A percentile compares a stretch with the other conserved stretches of the same genome.
phyloP scores from a whole-genome alignment of 1,140 invertebrate species.

The Hetaerina americana region DNA sequence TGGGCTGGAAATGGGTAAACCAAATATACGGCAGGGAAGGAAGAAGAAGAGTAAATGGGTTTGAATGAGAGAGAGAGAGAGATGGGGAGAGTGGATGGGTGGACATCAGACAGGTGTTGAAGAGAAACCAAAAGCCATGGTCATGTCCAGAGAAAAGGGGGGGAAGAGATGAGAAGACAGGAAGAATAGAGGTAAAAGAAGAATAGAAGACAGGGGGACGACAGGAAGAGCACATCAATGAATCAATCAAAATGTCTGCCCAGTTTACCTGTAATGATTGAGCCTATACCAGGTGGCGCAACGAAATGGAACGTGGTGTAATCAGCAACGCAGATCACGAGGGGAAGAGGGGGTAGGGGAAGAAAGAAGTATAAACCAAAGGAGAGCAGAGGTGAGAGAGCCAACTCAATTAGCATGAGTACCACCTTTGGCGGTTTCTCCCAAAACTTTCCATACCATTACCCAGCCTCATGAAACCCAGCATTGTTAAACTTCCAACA shows the following conservation, averaged over 20 bases:
- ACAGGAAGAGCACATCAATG: not conserved
- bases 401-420: not conserved
- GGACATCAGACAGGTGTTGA: not conserved
- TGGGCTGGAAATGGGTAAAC: not conserved
- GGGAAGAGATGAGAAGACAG: conserved; percentile 16
- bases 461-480: not conserved
- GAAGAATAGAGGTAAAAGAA: conserved; percentile 23
- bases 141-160: not conserved
- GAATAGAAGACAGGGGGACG: not conserved
- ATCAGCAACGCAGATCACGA: conserved; percentile 4
- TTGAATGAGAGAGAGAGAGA: not conserved
- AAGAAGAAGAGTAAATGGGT: not conserved
- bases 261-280: conserved; percentile 56
- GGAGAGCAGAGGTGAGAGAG: not conserved
- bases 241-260: conserved; percentile 10
- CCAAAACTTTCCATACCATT: not conserved
- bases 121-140: not conserved
- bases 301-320: conserved; percentile 16
- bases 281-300: conserved; percentile 36
- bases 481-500: no score
- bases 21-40: not conserved
- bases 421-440: not conserved
- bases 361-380: conserved; percentile 3
- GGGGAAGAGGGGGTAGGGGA: not conserved
- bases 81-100: no score